A percentile compares a stretch with the other conserved stretches of the same genome.
These are phyloP conservation scores for Cyclargus thomasi DNA, from an alignment of 1,140 invertebrate genomes.

Conservation along the genomic window DNA sequence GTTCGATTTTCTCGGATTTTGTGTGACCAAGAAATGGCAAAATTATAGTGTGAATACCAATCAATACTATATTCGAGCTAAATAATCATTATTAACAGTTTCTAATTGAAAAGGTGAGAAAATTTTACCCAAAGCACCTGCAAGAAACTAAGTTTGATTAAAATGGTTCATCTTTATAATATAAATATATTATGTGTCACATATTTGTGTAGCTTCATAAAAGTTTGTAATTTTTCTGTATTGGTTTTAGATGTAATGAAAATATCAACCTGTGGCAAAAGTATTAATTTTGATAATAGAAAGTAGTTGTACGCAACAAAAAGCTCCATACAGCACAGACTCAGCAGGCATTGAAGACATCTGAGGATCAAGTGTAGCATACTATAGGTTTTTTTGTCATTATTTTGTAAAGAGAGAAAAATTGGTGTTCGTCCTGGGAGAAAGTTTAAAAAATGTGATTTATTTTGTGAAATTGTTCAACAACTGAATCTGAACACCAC, in stretches of 20 bases:
- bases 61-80: background rate
- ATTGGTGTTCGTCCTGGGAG: slow-evolving; percentile 45
- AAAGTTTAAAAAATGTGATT: slow-evolving; percentile 62
- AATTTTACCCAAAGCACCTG: background rate
- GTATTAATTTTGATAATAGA: slow-evolving; percentile 23
- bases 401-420: slow-evolving; percentile 52
- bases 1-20: slow-evolving; percentile 23
- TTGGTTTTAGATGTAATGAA: slow-evolving; percentile 21
- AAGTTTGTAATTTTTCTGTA: background rate
- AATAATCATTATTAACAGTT: background rate
- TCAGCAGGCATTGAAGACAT: slow-evolving; percentile 94
- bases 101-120: background rate
- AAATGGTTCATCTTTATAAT: background rate
- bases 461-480: slow-evolving; percentile 50
- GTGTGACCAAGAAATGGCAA: background rate
- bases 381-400: slow-evolving; percentile 55
- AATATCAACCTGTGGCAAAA: slow-evolving; percentile 20
- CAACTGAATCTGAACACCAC: slow-evolving; percentile 50
- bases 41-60: slow-evolving; percentile 2
- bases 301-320: slow-evolving; percentile 27
- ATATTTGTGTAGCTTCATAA: background rate
- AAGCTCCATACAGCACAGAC: slow-evolving; percentile 76
- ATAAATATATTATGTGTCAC: too few species aligned
- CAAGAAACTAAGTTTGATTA: background rate
- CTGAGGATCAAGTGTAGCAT: slow-evolving; percentile 83